Evolutionary conservation across 1,140 invertebrate genomes (phyloP), one percentile per base, ranked within the genome.

Genomic region (Whitmania pigra): DNA sequence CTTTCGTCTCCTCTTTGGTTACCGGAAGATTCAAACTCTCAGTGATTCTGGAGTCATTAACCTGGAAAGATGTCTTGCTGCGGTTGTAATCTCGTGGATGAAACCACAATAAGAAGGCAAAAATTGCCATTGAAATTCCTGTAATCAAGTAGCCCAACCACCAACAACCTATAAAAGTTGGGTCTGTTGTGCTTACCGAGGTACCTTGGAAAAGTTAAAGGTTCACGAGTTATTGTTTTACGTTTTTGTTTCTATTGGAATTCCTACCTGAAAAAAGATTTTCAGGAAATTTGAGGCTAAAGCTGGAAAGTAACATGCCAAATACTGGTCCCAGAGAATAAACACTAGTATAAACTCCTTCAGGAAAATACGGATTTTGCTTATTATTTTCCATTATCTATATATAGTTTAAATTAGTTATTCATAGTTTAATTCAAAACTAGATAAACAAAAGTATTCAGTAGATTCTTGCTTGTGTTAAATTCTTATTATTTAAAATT

Each of bases 121-220:
- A 49, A 49, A 49, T 49, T 11, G 43, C 43, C 43, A 49, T 49
- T 49, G 5, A 4, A 15, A 49, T 11, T 49, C 43, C 43, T 17
- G 11, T 0, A 7, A 72, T 72, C 36, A 72, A 17, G 43, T 72
- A 72, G 22, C 72, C 72, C 25, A 72, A 53, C 72, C 72, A 72
- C 72, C 72, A 72, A 27, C 63, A 43, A 22, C 72, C 72, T 18
- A 72, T 72, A 60, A 60, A 72, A 0, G 31, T 13, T 25, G 72
- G 72, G 43, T 72, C 72, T 20, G 40, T 49, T 49, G 43, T 3
- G 43, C 15, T 63, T 63, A 25, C 1, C 11, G 29, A 63, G 11
- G 29, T 25, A 63, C 22, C 29, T 63, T 11, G 22, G 22, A 11
- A 25, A 63, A 25, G 20, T 18, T 20, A 63, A 63, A 63, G 22